Conservation (phyloP, 2,888 invertebrate species). For the Nemoura dubitans region DNA sequence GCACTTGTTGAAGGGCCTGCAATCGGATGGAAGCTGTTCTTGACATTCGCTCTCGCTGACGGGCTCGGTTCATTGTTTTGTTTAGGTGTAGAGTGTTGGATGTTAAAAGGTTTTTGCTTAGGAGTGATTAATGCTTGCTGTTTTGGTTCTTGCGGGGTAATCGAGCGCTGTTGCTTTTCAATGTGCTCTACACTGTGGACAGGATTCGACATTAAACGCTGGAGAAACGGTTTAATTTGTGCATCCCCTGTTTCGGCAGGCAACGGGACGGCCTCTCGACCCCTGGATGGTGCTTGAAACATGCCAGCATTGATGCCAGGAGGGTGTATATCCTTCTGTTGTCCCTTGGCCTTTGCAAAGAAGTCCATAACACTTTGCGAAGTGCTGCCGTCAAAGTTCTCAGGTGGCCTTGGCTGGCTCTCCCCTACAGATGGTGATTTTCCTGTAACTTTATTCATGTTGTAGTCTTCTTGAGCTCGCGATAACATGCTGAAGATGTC, state of each 20-base stretch:
- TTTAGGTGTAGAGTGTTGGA: conserved; percentile 35
- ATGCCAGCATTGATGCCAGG: conserved; percentile 41
- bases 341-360: conserved; percentile 77
- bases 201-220: conserved; percentile 83
- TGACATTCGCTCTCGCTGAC: conserved; percentile 43
- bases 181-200: conserved; percentile 87
- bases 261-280: conserved; percentile 27
- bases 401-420: conserved; percentile 48
- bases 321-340: conserved; percentile 40
- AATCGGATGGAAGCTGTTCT: conserved; percentile 64
- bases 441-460: conserved; percentile 62
- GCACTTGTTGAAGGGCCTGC: conserved; percentile 62
- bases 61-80: conserved; percentile 50
- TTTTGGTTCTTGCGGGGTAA: conserved; percentile 65
- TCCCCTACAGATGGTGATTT: conserved; percentile 53
- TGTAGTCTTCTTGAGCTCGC: conserved; percentile 89
- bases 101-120: background rate
- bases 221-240: conserved; percentile 67
- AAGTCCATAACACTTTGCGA: conserved; percentile 89
- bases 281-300: conserved; percentile 33
- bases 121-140: background rate
- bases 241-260: conserved; percentile 48
- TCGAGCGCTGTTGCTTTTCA: conserved; percentile 83
- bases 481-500: conserved; percentile 82
- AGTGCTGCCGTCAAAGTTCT: conserved; percentile 66